phyloP scores from a whole-genome alignment of 2,113 vertebrate species.

The Anolis carolinensis region DNA sequence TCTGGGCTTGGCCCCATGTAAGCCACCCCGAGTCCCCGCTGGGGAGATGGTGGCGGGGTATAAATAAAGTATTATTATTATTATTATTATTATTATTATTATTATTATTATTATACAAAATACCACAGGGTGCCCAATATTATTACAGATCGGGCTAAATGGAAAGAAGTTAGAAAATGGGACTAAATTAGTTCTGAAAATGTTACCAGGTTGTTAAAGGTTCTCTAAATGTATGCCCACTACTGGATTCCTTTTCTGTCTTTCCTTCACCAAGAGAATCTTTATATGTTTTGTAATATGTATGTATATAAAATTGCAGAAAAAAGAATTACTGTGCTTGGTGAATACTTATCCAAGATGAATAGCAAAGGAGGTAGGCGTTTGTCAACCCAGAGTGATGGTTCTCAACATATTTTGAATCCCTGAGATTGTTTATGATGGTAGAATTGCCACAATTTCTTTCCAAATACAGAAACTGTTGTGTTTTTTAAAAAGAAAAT shows the following conservation, averaged over 20 bases:
- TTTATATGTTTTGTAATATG: neutral
- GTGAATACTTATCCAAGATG: neutral
- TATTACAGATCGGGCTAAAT: neutral
- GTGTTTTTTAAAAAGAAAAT: neutral
- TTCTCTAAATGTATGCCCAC: neutral
- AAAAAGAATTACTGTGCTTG: conserved; percentile 8
- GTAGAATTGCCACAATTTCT: conserved; percentile 28
- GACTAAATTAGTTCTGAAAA: neutral
- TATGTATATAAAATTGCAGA: neutral
- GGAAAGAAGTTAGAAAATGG: neutral
- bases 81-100: no score
- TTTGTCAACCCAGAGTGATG: conserved; percentile 17
- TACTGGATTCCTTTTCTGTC: neutral
- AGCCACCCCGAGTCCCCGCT: no score
- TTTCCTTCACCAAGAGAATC: neutral
- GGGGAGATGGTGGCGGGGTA: no score
- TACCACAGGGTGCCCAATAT: neutral
- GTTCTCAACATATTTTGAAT: conserved; percentile 41
- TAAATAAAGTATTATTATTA: no score
- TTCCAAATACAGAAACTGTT: conserved; percentile 35
- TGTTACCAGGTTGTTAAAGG: neutral
- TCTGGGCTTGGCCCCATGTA: no score
- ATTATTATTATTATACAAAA: no score
- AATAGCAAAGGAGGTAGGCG: neutral
- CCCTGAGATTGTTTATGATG: conserved; percentile 31